Base-by-base conservation (phyloP, 2,113 vertebrate genomes). In the Phaethon lepturus region DNA sequence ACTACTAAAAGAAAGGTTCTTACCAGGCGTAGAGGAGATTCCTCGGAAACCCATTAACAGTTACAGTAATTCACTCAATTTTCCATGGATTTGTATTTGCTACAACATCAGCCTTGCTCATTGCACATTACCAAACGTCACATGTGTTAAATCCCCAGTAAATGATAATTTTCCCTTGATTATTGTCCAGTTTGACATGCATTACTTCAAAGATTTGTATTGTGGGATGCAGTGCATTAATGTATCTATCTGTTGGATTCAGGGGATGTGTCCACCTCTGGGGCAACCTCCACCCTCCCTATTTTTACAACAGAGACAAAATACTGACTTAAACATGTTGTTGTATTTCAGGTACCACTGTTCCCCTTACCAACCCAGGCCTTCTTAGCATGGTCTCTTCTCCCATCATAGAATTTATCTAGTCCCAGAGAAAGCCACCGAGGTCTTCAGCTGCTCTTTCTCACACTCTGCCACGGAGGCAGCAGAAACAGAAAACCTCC, bases 1-100 rank as follows among this genome's bases (percentile, higher is more conserved):
- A 94, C 66, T 87, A 96, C 94, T 95, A 88, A 95, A 91, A 75
- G 71, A 74, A 74, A 3, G 12, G 40, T 58, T 95, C 88, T 88
- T 91, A 91, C 17, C 7, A 63, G 68, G 35, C 42, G 2, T 38
- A 85, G 28, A 89, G 69, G 76, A 95, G 69, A 92, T 76, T 95
- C 93, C 69, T 94, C 16, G 2, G 94, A 91, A 97, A 89, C 35
- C 42, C 62, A 79, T 93, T 93, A 95, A 71, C 33, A 40, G 29
- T 87, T 89, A 88, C 52, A 91, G 49, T 56, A 64, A 95, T 91
- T 94, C 73, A 94, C 22, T 95, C 49, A 38, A 5, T 93, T 88
- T 95, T 89, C 80, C 53, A 82, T 10, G 68, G 74, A 86, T 80
- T 52, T 91, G 13, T 69, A 83, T 91, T 68, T 64, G 40, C 74